Base-by-base conservation (phyloP, 2,797 vertebrate species). In the Sus cebifrons region DNA sequence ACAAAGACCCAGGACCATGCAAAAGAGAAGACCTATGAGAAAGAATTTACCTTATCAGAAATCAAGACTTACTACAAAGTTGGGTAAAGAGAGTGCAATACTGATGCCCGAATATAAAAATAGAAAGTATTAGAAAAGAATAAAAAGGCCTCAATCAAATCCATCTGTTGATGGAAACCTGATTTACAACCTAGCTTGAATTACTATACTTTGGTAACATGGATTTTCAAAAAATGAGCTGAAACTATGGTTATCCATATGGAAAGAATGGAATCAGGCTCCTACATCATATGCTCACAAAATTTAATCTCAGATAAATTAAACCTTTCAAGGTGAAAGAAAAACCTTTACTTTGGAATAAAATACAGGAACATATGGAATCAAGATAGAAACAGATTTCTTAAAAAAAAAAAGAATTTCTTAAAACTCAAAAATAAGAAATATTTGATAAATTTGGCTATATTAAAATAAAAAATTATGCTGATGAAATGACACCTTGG, bases 251-350 rank as follows among this genome's bases (percentile, higher is more conserved):
- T 49, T 92, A 89, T 74, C 17, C 25, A 74, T 60, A 65, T 13
- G 79, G 73, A 32, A 75, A 95, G 85, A 83, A 83, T 36, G 7
- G 56, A 88, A 88, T 82, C 77, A 73, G 71, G 25, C 49, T 68
- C 13, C 36, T 23, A 32, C 49, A 52, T 79, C 44, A 49, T 27
- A 79, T 78, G 79, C 27, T 70, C 40, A 32, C 54, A 85, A 60
- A 92, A 87, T 95, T 89, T 83, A 93, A 93, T 88, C 44, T 52
- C 49, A 85, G 40, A 60, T 84, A 87, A 92, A 96, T 79, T 74
- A 94, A 86, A 65, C 25, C 15, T 81, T 71, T 86, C 68, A 77
- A 96, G 23, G 40, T 94, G 21, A 86, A 94, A 89, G 40, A 4
- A 70, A 93, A 92, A 23, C 5, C 2, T 29, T 58, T 81, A 60